Conservation (phyloP, 2,888 invertebrate genomes). For the Diarsia mendica region DNA sequence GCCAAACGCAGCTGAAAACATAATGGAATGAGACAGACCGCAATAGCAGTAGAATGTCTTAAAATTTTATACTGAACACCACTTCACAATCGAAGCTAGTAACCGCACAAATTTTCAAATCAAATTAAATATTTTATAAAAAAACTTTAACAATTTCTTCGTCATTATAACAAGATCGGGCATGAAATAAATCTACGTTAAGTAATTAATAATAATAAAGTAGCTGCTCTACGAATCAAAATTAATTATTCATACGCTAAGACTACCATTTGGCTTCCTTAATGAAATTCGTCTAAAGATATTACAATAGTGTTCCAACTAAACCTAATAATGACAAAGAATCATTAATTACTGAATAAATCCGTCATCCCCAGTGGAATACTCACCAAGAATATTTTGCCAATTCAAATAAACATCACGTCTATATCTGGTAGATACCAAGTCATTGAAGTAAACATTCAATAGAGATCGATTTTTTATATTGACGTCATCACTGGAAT, state of each 20-base stretch:
- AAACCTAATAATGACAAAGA: conserved; percentile 21
- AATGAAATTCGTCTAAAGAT: conserved; percentile 21
- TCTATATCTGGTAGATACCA: conserved; percentile 92
- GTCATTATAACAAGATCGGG: not conserved
- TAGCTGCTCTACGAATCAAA: no score
- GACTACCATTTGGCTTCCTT: conserved; percentile 11
- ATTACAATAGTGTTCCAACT: conserved; percentile 3
- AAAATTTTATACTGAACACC: no score
- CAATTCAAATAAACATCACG: conserved; percentile 92
- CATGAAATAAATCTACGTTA: not conserved
- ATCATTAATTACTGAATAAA: conserved; percentile 47
- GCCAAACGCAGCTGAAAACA: conserved; percentile 92
- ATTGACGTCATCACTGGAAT: conserved; percentile 83
- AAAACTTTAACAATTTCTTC: no score
- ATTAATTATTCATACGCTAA: not conserved
- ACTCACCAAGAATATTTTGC: conserved; percentile 92
- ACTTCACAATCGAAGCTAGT: no score
- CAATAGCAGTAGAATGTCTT: not conserved
- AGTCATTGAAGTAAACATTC: conserved; percentile 92
- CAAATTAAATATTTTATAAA: not conserved
- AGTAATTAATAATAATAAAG: not conserved
- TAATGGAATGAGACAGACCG: conserved; percentile 14
- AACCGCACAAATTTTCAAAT: not conserved
- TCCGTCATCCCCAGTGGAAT: conserved; percentile 52
- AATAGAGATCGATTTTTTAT: conserved; percentile 90